Base-by-base conservation (phyloP, 2,113 vertebrate species). In the Pholis gunnellus region DNA sequence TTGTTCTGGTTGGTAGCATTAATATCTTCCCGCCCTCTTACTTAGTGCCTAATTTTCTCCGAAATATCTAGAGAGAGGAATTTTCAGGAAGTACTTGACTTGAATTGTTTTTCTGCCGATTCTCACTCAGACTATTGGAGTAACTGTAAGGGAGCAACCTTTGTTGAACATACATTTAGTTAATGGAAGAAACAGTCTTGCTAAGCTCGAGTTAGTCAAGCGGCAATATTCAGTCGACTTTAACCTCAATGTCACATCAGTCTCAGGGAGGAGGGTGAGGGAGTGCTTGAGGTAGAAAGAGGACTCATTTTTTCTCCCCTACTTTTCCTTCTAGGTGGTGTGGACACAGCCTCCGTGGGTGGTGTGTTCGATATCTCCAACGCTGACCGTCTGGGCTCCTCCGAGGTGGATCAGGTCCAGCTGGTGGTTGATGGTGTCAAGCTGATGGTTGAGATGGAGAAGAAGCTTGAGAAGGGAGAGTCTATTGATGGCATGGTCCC, bases 401-500 rank as follows among this genome's bases (percentile, higher is more conserved):
- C 98, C 0, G 98, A 99, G 95, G 98, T 99, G 20, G 72, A 95
- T 0, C 98, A 99, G 94, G 97, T 98, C 79, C 98, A 99, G 96
- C 88, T 98, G 95, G 98, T 99, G 94, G 97, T 99, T 9, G 98
- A 99, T 3, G 98, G 98, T 0, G 98, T 99, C 82, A 99, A 99
- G 93, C 96, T 99, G 82, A 97, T 99, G 97, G 90, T 99, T 68
- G 97, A 98, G 94, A 98, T 99, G 97, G 98, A 99, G 95, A 99
- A 99, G 96, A 97, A 96, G 85, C 95, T 99, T 69, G 98, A 99
- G 92, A 99, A 99, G 92, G 96, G 96, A 73, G 96, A 97, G 87
- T 13, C 96, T 87, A 97, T 99, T 9, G 98, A 99, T 54, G 96
- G 94, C 96, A 97, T 99, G 97, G 96, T 99, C 91, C 98, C 98